phyloP scores from a whole-genome alignment of 2,888 invertebrate species.

The Agapostemon virescens region DNA sequence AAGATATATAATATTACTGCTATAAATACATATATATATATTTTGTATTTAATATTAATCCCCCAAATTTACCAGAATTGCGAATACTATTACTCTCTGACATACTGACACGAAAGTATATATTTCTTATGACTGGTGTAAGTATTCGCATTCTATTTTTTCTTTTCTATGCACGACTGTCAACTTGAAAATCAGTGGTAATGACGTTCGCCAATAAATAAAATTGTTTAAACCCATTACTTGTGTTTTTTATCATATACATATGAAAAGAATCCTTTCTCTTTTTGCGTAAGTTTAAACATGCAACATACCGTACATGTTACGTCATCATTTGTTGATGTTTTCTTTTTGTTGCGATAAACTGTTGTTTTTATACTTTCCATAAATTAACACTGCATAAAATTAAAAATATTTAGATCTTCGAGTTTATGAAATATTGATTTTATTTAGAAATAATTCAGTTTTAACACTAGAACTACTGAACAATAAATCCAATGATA shows the following conservation, averaged over 20 bases:
- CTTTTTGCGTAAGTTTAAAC: background rate
- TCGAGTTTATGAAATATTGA: background rate
- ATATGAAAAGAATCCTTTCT: background rate
- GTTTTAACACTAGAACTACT: too few relatives aligned
- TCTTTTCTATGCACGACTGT: slow-evolving; percentile 71
- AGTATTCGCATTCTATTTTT: slow-evolving; percentile 70
- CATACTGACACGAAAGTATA: slow-evolving; percentile 65
- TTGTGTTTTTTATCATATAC: background rate
- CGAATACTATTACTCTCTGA: slow-evolving; percentile 68
- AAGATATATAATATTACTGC: slow-evolving; percentile 66
- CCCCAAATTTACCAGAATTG: slow-evolving; percentile 69
- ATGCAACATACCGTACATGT: background rate
- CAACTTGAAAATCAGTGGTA: slow-evolving; percentile 66
- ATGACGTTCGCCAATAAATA: slow-evolving; percentile 73
- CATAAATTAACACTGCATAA: background rate
- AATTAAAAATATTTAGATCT: background rate
- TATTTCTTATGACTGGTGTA: slow-evolving; percentile 71
- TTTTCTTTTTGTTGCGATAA: background rate
- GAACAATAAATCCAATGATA: too few relatives aligned
- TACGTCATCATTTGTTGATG: background rate
- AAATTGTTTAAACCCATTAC: slow-evolving; percentile 52
- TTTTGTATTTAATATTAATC: slow-evolving; percentile 76
- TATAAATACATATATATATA: slow-evolving; percentile 70
- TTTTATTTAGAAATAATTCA: background rate
- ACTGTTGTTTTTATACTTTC: background rate